These are phyloP conservation scores for Periophthalmus magnuspinnatus DNA, from an alignment of 2,797 vertebrate genomes.

Conservation along the genomic window DNA sequence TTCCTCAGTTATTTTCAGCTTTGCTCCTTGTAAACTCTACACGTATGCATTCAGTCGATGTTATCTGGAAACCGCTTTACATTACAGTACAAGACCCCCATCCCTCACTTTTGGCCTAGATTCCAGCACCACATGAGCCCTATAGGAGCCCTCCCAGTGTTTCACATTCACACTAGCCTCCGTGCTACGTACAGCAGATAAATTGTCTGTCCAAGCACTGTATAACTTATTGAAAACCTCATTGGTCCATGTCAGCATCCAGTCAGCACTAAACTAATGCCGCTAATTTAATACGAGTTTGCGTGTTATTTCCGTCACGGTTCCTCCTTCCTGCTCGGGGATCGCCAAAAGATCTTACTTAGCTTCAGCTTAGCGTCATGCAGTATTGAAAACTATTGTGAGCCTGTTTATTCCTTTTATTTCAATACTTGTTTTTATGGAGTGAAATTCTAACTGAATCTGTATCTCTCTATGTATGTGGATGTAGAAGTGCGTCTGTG, in stretches of 20 bases:
- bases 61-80: constrained; percentile 18
- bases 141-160: constrained; percentile 33
- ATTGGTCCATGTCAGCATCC: constrained; percentile 10
- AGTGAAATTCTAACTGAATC: no score
- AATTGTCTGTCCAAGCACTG: constrained; percentile 17
- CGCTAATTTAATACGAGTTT: constrained; percentile 7
- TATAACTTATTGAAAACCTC: constrained; percentile 19
- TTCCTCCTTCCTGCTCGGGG: not conserved
- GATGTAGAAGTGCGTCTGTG: not conserved
- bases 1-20: constrained; percentile 1
- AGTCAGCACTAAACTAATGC: constrained; percentile 32
- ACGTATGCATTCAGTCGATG: not conserved
- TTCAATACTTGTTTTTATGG: not conserved
- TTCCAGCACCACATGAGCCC: constrained; percentile 38
- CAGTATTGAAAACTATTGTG: not conserved
- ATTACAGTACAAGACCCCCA: constrained; percentile 10
- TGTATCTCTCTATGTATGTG: not conserved
- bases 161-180: constrained; percentile 14
- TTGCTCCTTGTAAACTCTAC: not conserved
- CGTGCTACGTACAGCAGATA: constrained; percentile 17
- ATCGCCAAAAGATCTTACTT: not conserved
- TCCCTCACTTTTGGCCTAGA: constrained; percentile 25
- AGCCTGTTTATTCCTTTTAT: not conserved
- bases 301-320: not conserved
- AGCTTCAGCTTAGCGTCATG: not conserved